Base-by-base conservation (phyloP, 2,113 vertebrate species). In the Coreoperca whiteheadi region DNA sequence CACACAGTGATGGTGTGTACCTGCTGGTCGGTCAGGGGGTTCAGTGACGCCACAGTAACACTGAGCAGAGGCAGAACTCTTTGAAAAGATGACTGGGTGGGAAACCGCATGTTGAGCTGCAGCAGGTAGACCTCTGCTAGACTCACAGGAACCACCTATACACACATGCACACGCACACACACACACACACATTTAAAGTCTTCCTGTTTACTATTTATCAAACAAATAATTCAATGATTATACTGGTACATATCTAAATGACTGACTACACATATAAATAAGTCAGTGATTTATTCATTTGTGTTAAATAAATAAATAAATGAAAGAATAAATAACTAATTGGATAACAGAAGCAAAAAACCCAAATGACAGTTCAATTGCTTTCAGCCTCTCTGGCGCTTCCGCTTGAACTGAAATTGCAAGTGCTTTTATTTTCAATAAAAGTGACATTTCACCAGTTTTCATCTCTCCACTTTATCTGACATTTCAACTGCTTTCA, bases 21-120 rank as follows among this genome's bases (percentile, higher is more conserved):
- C 95, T 99, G 97, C 88, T 99, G 97, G 30, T 99, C 98, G 32
- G 96, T 99, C 93, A 99, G 94, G 0, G 98, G 98, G 77, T 99
- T 97, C 83, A 99, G 97, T 6, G 98, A 98, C 7, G 98, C 97
- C 92, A 98, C 97, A 28, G 97, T 96, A 56, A 99, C 97, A 77
- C 98, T 99, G 83, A 99, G 97, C 87, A 99, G 96, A 20, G 98
- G 98, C 90, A 98, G 97, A 73, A 98, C 97, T 59, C 98, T 96
- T 81, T 98, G 97, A 77, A 99, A 99, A 70, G 98, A 99, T 46
- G 97, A 99, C 95, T 98, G 98, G 21, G 98, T 99, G 61, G 98
- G 98, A 91, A 99, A 99, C 46, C 97, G 96, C 97, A 99, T 98
- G 95, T 99, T 99, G 93, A 98, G 97, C 92, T 98, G 98, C 84